A percentile compares a stretch with the other conserved stretches of the same genome.
Conservation (phyloP, 2,888 invertebrate species). For the Saturnia pavonia region DNA sequence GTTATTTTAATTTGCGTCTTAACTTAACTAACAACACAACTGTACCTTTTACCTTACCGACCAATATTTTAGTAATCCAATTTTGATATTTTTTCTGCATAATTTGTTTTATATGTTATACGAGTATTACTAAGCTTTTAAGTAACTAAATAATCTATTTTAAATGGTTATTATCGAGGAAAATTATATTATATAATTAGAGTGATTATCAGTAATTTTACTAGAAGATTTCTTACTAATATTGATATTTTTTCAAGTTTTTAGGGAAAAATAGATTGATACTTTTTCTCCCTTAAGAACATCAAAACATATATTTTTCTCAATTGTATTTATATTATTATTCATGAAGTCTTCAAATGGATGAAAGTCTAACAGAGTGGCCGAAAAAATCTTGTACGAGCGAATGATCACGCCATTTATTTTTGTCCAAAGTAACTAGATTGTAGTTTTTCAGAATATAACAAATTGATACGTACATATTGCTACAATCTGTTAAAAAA, state of each 20-base stretch:
- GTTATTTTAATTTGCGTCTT: too few species aligned
- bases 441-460: neutral
- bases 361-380: neutral
- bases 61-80: too few species aligned
- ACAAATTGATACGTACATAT: neutral
- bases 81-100: too few species aligned
- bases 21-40: too few species aligned
- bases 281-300: neutral
- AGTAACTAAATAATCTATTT: too few species aligned
- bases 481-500: too few species aligned
- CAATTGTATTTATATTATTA: neutral
- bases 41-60: too few species aligned
- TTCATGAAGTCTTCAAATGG: neutral
- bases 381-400: slow-evolving; percentile 4
- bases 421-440: neutral
- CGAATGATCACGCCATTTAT: neutral
- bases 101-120: too few species aligned
- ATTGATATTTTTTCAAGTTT: neutral
- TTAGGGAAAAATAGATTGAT: neutral
- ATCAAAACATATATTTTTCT: neutral
- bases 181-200: neutral
- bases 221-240: neutral
- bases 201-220: neutral
- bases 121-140: too few species aligned
- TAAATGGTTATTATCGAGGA: neutral